Conservation (phyloP, 2,888 invertebrate genomes). For the Lysandra coridon region DNA sequence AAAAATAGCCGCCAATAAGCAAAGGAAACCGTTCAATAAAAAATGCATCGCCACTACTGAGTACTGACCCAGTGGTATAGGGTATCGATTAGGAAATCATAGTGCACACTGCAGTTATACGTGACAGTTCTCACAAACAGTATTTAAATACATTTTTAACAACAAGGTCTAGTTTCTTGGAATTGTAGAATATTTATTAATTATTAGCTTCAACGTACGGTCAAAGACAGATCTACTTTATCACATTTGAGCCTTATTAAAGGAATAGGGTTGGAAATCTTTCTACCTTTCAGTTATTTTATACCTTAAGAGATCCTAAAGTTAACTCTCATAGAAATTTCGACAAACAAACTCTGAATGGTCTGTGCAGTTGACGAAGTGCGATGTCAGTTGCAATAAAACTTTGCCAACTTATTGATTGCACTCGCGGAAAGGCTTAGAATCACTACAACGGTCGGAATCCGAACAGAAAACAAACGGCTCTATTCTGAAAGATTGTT, state of each 20-base stretch:
- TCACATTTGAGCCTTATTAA: too few relatives aligned
- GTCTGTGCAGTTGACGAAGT: not conserved
- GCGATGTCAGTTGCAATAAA: not conserved
- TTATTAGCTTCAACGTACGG: not conserved
- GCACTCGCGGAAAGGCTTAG: not conserved
- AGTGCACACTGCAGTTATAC: not conserved
- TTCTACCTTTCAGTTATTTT: too few relatives aligned
- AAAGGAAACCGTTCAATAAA: conserved; percentile 11
- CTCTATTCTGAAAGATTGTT: too few relatives aligned
- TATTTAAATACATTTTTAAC: not conserved
- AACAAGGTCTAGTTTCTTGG: not conserved
- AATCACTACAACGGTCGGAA: not conserved
- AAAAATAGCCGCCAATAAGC: conserved; percentile 14
- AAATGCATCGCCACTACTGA: conserved; percentile 18
- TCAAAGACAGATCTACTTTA: not conserved
- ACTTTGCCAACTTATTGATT: conserved; percentile 6
- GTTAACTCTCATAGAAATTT: too few relatives aligned
- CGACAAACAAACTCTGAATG: not conserved
- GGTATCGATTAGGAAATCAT: conserved; percentile 28
- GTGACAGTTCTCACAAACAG: not conserved
- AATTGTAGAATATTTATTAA: not conserved
- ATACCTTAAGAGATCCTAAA: too few relatives aligned
- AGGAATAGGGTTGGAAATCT: too few relatives aligned
- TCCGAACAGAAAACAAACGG: not conserved
- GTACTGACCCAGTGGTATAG: not conserved